Conservation (phyloP, 1,140 invertebrate species). For the Himalopsyche phryganea region DNA sequence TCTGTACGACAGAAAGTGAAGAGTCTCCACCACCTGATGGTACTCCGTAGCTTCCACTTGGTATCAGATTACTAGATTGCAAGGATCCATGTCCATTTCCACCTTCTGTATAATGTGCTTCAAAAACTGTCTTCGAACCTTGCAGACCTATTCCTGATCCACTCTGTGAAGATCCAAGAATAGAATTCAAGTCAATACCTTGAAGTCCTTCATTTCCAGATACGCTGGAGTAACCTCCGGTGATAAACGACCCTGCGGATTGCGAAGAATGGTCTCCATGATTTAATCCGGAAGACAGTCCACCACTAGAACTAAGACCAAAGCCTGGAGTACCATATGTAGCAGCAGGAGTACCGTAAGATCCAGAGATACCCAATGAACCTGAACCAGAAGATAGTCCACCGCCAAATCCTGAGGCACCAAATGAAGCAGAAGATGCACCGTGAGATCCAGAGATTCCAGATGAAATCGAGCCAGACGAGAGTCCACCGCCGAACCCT, state of each 20-base stretch:
- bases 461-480: conserved; percentile 11
- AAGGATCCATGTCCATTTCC: neutral
- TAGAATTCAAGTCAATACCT: conserved; percentile 47
- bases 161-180: conserved; percentile 38
- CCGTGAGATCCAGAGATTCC: conserved; percentile 13
- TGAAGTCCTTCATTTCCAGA: conserved; percentile 44
- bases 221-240: conserved; percentile 29
- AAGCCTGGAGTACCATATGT: conserved; percentile 39
- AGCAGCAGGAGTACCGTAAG: conserved; percentile 38
- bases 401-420: neutral
- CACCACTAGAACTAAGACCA: conserved; percentile 40
- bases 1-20: conserved; percentile 46
- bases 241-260: conserved; percentile 34
- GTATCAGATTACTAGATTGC: neutral
- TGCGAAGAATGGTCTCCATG: conserved; percentile 12
- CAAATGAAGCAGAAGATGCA: neutral
- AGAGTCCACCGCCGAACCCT: conserved; percentile 35
- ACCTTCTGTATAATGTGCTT: conserved; percentile 49
- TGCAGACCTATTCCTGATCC: conserved; percentile 50
- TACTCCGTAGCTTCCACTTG: conserved; percentile 7
- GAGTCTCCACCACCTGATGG: conserved; percentile 33
- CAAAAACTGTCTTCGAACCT: conserved; percentile 48
- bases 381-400: conserved; percentile 6
- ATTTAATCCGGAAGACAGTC: conserved; percentile 4
- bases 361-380: conserved; percentile 4